Evolutionary conservation across 1,140 invertebrate species (phyloP).

Genomic region (Phthorimaea operculella): DNA sequence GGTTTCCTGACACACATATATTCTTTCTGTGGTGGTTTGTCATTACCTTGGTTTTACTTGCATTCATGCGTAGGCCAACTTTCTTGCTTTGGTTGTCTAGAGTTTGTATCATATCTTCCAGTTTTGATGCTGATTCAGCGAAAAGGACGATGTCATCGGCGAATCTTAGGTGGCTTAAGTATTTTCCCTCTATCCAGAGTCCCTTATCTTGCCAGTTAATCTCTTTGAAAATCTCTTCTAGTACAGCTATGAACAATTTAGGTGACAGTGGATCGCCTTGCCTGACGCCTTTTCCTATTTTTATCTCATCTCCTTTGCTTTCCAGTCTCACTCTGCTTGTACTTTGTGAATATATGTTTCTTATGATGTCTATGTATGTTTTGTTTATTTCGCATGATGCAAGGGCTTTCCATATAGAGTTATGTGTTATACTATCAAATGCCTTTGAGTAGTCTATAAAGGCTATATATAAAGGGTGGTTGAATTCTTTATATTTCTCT

Average conservation of each 20-base stretch:
- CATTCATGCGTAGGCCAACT: conserved; percentile 15
- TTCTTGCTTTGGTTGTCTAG: conserved; percentile 14
- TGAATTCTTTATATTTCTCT: too few species aligned
- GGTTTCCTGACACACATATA: not conserved
- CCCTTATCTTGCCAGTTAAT: not conserved
- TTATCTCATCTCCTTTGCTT: not conserved
- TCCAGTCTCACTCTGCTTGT: not conserved
- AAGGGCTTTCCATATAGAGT: too few species aligned
- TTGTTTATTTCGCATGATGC: too few species aligned
- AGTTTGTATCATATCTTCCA: conserved; percentile 5
- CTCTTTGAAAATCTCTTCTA: not conserved
- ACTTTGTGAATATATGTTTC: not conserved
- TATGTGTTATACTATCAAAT: too few species aligned
- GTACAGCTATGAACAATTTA: not conserved
- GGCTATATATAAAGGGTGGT: too few species aligned
- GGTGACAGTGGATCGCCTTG: not conserved
- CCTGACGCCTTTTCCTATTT: not conserved
- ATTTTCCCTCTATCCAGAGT: not conserved
- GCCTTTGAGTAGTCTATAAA: too few species aligned
- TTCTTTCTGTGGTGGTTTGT: conserved; percentile 6
- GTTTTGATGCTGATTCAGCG: too few species aligned
- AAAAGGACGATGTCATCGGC: too few species aligned
- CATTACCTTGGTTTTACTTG: conserved; percentile 16
- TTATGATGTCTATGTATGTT: too few species aligned
- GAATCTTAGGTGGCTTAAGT: not conserved